These are phyloP conservation scores for Carposina sasakii DNA, from an alignment of 1,140 invertebrate genomes.

Conservation along the genomic window DNA sequence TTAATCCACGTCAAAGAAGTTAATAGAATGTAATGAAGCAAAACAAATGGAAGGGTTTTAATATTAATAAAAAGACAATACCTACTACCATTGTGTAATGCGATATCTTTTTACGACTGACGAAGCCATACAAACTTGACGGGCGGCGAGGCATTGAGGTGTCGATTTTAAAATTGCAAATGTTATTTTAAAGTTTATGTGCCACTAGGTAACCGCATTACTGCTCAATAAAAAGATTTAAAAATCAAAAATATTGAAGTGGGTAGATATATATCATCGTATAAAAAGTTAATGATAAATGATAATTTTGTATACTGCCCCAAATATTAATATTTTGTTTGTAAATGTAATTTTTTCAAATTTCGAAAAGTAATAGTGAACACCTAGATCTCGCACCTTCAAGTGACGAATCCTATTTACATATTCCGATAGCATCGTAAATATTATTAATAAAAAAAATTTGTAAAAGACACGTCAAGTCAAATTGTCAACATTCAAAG, in stretches of 20 bases:
- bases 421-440: no score
- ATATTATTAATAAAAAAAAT: conserved; percentile 50
- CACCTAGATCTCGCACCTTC: no score
- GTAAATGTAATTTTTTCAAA: no score
- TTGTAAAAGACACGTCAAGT: conserved; percentile 65
- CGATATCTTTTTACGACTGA: conserved; percentile 66
- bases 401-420: no score
- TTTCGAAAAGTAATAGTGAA: no score
- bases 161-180: conserved; percentile 52
- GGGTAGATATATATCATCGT: no score
- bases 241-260: no score
- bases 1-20: background rate
- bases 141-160: conserved; percentile 42
- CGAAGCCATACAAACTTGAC: conserved; percentile 59
- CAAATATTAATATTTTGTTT: no score
- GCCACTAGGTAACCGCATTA: conserved; percentile 1
- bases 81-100: conserved; percentile 62
- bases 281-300: no score
- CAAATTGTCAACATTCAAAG: conserved; percentile 51
- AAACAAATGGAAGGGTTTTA: conserved; percentile 30
- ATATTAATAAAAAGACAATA: conserved; percentile 57
- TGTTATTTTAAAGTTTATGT: conserved; percentile 44
- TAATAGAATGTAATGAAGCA: conserved; percentile 28
- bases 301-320: no score
- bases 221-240: no score